Percentiles rank a stretch among this genome's conserved stretches.
Evolutionary conservation across 2,888 invertebrate genomes (phyloP).

Genomic region (Seira musarum): DNA sequence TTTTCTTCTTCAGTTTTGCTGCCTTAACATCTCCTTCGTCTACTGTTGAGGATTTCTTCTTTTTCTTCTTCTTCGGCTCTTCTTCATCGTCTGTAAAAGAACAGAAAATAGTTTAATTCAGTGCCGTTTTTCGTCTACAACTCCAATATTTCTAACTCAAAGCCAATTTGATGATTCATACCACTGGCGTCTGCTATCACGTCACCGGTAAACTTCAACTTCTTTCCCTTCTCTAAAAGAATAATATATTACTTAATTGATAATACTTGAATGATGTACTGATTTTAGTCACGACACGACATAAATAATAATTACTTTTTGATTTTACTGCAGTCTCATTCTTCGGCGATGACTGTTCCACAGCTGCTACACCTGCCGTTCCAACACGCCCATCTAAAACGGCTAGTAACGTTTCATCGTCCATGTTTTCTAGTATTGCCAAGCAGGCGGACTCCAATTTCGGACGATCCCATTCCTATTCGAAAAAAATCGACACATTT

Average conservation of each 20-base stretch:
- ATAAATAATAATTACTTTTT: slow-evolving; percentile 41
- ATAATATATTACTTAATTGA: too few relatives aligned
- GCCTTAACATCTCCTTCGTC: slow-evolving; percentile 27
- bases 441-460: slow-evolving; percentile 72
- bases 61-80: slow-evolving; percentile 50
- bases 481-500: slow-evolving; percentile 9
- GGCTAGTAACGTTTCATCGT: slow-evolving; percentile 71
- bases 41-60: slow-evolving; percentile 33
- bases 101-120: neutral
- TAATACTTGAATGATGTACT: too few relatives aligned
- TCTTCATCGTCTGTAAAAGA: too few relatives aligned
- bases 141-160: too few relatives aligned
- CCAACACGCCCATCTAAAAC: slow-evolving; percentile 70
- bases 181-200: too few relatives aligned
- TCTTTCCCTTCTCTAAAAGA: too few relatives aligned
- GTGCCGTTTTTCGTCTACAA: neutral
- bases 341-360: slow-evolving; percentile 20
- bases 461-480: slow-evolving; percentile 29
- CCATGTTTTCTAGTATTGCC: slow-evolving; percentile 73
- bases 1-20: slow-evolving; percentile 47
- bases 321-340: neutral
- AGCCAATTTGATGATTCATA: too few relatives aligned
- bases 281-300: too few relatives aligned
- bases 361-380: slow-evolving; percentile 42
- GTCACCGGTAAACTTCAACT: too few relatives aligned